phyloP scores from a whole-genome alignment of 2,113 vertebrate species.

The Dicrurus megarhynchus region DNA sequence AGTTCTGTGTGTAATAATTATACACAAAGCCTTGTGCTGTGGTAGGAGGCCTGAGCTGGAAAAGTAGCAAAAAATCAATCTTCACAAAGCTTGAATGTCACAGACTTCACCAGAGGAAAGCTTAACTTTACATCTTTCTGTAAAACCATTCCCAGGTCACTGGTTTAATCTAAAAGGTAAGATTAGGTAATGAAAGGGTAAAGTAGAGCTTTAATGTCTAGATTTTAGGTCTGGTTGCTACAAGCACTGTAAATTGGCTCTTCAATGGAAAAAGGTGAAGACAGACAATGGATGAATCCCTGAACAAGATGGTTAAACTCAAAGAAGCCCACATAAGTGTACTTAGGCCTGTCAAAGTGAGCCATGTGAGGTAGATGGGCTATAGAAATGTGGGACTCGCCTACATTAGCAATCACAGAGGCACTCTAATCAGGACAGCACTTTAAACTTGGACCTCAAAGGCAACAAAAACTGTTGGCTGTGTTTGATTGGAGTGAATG shows the following conservation, averaged over 20 bases:
- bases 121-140: neutral
- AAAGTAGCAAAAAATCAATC: neutral
- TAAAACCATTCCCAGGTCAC: neutral
- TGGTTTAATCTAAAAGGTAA: neutral
- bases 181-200: constrained; percentile 8
- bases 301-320: neutral
- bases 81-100: neutral
- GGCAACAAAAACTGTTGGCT: constrained; percentile 9
- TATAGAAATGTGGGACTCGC: neutral
- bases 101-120: neutral
- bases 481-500: constrained; percentile 56
- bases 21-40: neutral
- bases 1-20: neutral
- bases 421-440: constrained; percentile 40
- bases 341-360: neutral
- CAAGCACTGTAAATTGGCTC: neutral
- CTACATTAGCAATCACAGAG: constrained; percentile 43
- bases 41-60: neutral
- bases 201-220: constrained; percentile 20
- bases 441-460: constrained; percentile 45
- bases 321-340: neutral
- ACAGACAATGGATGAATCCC: neutral
- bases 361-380: neutral
- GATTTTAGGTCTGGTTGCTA: constrained; percentile 27
- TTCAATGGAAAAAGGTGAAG: neutral